phyloP scores from a whole-genome alignment of 1,140 invertebrate species.

The Aradophagus sp. region DNA sequence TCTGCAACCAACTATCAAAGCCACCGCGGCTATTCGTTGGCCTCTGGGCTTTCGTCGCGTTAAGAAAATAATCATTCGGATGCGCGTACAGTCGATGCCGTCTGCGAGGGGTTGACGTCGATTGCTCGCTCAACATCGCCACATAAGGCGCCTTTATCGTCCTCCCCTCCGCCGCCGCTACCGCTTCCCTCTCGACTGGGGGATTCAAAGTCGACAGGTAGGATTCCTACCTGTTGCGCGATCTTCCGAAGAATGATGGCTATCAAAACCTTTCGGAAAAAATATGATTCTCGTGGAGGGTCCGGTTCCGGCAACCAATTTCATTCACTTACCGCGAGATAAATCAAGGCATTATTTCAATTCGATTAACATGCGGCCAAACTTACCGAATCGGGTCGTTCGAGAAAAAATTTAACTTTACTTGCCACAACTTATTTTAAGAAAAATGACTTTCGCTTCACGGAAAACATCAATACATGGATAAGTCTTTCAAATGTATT shows the following conservation, averaged over 20 bases:
- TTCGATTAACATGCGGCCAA: too few relatives aligned
- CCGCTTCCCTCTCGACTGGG: too few relatives aligned
- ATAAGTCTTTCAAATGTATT: too few relatives aligned
- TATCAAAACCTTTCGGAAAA: slow-evolving; percentile 46
- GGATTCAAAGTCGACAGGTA: slow-evolving; percentile 58
- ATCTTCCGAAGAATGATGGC: slow-evolving; percentile 58
- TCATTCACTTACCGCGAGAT: too few relatives aligned
- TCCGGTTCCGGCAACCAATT: slow-evolving; percentile 9
- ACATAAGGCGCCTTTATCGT: slow-evolving; percentile 53
- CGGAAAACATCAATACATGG: too few relatives aligned
- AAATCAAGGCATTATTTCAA: too few relatives aligned
- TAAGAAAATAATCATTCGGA: slow-evolving; percentile 55
- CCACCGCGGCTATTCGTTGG: slow-evolving; percentile 40
- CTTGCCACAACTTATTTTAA: too few relatives aligned
- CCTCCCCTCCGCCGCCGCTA: too few relatives aligned
- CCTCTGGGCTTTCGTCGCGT: slow-evolving; percentile 27
- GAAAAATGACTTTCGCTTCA: too few relatives aligned
- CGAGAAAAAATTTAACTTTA: too few relatives aligned
- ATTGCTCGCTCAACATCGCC: slow-evolving; percentile 62
- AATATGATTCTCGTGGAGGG: slow-evolving; percentile 21
- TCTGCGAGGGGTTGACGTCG: slow-evolving; percentile 59
- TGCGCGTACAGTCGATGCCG: slow-evolving; percentile 33
- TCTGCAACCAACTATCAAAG: slow-evolving; percentile 27
- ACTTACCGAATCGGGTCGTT: too few relatives aligned
- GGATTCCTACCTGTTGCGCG: slow-evolving; percentile 68